Evolutionary conservation across 1,140 invertebrate species (phyloP).

Genomic region (Zaprionus nigranus): DNA sequence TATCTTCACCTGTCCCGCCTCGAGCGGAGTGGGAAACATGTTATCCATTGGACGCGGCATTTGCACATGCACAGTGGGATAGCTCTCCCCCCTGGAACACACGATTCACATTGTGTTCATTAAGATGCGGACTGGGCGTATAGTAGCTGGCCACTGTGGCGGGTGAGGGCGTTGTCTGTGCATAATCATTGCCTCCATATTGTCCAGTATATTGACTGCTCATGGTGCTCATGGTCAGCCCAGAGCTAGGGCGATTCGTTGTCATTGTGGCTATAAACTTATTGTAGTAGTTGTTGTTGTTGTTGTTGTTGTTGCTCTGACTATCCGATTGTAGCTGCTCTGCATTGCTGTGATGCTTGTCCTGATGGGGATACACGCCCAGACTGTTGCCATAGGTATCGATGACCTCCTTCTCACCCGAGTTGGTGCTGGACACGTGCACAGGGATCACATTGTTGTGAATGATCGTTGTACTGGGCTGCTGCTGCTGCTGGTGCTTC

Average conservation of each 20-base stretch:
- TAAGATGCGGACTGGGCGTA: constrained; percentile 77
- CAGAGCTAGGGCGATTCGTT: constrained; percentile 45
- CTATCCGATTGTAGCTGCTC: background rate
- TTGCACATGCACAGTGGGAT: constrained; percentile 53
- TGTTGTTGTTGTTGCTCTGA: constrained; percentile 11
- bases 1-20: constrained; percentile 67
- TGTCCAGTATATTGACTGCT: constrained; percentile 45
- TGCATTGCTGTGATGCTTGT: constrained; percentile 39
- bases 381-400: constrained; percentile 77
- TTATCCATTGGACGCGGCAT: constrained; percentile 58
- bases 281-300: constrained; percentile 34
- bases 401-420: constrained; percentile 72
- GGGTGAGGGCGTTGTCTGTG: constrained; percentile 63
- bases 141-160: constrained; percentile 67
- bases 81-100: constrained; percentile 68
- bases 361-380: constrained; percentile 57
- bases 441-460: constrained; percentile 83
- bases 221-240: constrained; percentile 40
- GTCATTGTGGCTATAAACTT: constrained; percentile 55
- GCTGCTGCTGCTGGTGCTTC: constrained; percentile 10
- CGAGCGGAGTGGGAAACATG: constrained; percentile 61
- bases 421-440: constrained; percentile 67
- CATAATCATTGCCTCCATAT: constrained; percentile 51
- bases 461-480: constrained; percentile 75
- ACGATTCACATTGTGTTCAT: constrained; percentile 72